Evolutionary conservation across 2,797 vertebrate species (phyloP).

Genomic region (Melanotaenia pygmaea): DNA sequence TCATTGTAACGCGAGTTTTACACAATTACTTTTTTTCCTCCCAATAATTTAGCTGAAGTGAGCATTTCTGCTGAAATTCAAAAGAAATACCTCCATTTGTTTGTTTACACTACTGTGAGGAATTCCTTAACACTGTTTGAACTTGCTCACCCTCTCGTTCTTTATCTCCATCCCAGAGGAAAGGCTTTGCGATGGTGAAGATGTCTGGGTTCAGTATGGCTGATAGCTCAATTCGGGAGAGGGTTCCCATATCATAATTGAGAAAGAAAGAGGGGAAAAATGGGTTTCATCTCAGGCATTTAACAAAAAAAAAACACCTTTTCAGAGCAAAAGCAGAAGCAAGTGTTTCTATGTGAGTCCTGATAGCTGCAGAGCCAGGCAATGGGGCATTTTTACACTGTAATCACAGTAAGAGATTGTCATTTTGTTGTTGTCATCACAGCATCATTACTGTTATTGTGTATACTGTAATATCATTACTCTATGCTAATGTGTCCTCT

Average conservation of each 20-base stretch:
- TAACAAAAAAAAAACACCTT: constrained; percentile 44
- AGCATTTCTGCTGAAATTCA: constrained; percentile 11
- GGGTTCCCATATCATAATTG: constrained; percentile 68
- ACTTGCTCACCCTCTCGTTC: constrained; percentile 55
- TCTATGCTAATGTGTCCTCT: constrained; percentile 66
- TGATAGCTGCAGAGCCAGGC: constrained; percentile 33
- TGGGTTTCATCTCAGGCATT: constrained; percentile 47
- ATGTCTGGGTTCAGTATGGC: constrained; percentile 64
- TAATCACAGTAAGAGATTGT: constrained; percentile 63
- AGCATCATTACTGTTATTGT: constrained; percentile 60
- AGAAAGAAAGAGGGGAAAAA: constrained; percentile 36
- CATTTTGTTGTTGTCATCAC: constrained; percentile 54
- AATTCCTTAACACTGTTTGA: constrained; percentile 68
- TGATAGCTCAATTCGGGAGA: constrained; percentile 73
- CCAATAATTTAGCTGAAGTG: not conserved
- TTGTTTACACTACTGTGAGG: constrained; percentile 55
- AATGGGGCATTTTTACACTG: constrained; percentile 34
- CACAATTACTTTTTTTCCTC: not conserved
- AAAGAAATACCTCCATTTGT: constrained; percentile 30
- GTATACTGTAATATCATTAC: constrained; percentile 62
- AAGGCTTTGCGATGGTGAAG: constrained; percentile 66
- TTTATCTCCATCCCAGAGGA: constrained; percentile 65
- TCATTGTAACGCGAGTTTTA: constrained; percentile 14
- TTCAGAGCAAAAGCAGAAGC: constrained; percentile 39
- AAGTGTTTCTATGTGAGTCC: constrained; percentile 35